Base-by-base conservation (phyloP, 53 echinoderm and acorn worm species). In the Apostichopus leukothele region DNA sequence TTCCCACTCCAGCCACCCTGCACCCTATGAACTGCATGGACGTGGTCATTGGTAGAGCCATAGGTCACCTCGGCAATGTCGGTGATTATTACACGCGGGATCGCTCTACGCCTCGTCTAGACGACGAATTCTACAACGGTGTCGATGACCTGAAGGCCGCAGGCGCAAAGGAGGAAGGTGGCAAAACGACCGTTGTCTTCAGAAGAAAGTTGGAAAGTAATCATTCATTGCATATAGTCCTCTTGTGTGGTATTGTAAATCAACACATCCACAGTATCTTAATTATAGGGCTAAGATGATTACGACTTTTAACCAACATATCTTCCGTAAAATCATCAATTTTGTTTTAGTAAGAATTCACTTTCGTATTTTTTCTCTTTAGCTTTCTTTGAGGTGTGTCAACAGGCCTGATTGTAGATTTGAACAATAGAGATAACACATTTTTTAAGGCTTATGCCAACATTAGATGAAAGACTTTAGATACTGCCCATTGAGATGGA, bases 21-120 rank as follows among this genome's bases (percentile, higher is more conserved):
- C 98, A 98, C 60, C 88, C 94, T 1, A 98, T 98, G 98, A 94
- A 95, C 83, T 98, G 98, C 85, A 86, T 89, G 76, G 98, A 98
- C 75, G 88, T 98, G 6, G 86, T 91, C 10, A 96, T 98, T 51
- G 98, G 98, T 9, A 91, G 90, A 91, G 94, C 91, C 4, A 90
- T 89, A 77, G 94, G 90, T 2, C 27, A 23, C 7, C 53, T 75
- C 6, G 93, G 91, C 13, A 93, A 92, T 18, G 88, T 98, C 27
- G 92, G 91, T 22, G 98, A 98, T 88, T 98, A 90, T 86, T 98
- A 98, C 93, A 96, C 98, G 7, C 86, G 95, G 13, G 98, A 98
- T 79, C 91, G 98, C n/a, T 94, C 98, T 55, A 96, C 98, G 1
- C 98, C 98, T 6, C 78, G 92, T 11, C 55, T 20, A 13, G 95